phyloP scores from a whole-genome alignment of 2,113 vertebrate species.

The Burhinus bistriatus region DNA sequence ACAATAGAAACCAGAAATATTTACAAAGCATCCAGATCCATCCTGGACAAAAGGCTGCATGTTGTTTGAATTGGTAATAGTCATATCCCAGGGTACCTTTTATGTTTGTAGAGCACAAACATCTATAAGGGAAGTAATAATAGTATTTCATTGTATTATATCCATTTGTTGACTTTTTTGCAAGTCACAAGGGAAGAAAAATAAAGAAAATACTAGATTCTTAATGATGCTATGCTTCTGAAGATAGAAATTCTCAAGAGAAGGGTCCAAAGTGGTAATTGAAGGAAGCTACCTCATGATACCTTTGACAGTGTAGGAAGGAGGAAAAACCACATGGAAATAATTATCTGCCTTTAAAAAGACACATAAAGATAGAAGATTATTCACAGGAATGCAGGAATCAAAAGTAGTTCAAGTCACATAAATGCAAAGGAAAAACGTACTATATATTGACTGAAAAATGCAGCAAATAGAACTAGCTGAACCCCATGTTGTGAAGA shows the following conservation, averaged over 20 bases:
- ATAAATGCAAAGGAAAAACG: not conserved
- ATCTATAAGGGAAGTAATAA: not conserved
- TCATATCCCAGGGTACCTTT: not conserved
- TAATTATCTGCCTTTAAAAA: not conserved
- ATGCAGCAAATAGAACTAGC: not conserved
- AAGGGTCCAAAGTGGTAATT: not conserved
- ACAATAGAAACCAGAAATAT: not conserved
- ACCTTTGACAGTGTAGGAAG: not conserved
- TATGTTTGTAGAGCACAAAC: not conserved
- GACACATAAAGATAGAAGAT: not conserved
- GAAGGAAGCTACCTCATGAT: not conserved
- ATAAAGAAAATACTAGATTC: not conserved
- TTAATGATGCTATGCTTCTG: not conserved
- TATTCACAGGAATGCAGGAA: not conserved
- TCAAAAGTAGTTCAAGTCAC: not conserved
- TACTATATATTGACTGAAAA: not conserved
- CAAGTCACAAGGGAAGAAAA: not conserved
- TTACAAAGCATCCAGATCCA: not conserved
- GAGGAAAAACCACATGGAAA: not conserved
- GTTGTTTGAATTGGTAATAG: not conserved
- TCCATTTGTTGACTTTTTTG: not conserved
- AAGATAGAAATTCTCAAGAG: not conserved
- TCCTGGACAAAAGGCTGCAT: not conserved
- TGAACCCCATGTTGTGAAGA: not conserved
- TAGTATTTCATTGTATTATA: not conserved